Base-by-base conservation (phyloP, 2,113 vertebrate species). In the human (Homo sapiens) region DNA sequence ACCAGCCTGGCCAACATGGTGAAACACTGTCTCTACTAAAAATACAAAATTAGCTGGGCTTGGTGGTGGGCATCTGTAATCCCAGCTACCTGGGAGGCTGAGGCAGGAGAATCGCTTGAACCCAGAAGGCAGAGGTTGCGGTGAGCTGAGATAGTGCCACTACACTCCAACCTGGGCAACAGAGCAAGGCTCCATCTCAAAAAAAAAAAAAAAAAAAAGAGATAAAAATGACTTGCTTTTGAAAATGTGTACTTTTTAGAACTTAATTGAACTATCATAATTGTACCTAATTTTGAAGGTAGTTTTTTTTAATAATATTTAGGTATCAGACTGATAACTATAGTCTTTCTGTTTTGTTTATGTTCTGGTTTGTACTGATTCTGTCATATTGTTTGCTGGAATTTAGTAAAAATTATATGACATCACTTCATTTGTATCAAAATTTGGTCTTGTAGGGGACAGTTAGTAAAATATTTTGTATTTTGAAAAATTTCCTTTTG, bases 381-480 rank as follows among this genome's bases (percentile, higher is more conserved):
- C 78, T 90, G 8, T 78, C 17, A 43, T 93, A 11, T 72, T 86
- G 48, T 90, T 93, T 89, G 12, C 18, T 87, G 38, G n/a, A 45
- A 84, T 76, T 93, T 75, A 73, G 75, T 50, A 86, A 86, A 86
- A 66, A 48, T 45, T 57, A 35, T 35, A 81, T 75, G 22, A 4
- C 9, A 52, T 86, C 16, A 61, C 40, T 76, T 94, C 72, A 59
- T 50, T 96, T 91, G 82, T 89, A 89, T 22, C 35, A 96, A 82
- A 76, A 89, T 88, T 82, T 55, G 80, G 23, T 93, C n/a, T 82
- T 4, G 0, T 52, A 57, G n/a, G 16, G 8, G 78, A 61, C 8
- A n/a, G 38, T 75, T 80, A 50, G 80, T 70, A 95, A 94, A 89
- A 84, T 83, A 89, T 35, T 80, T 92, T 64, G 32, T 72, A 92